Conservation (phyloP, 2,113 vertebrate species). For the Thinocorus orbignyianus region DNA sequence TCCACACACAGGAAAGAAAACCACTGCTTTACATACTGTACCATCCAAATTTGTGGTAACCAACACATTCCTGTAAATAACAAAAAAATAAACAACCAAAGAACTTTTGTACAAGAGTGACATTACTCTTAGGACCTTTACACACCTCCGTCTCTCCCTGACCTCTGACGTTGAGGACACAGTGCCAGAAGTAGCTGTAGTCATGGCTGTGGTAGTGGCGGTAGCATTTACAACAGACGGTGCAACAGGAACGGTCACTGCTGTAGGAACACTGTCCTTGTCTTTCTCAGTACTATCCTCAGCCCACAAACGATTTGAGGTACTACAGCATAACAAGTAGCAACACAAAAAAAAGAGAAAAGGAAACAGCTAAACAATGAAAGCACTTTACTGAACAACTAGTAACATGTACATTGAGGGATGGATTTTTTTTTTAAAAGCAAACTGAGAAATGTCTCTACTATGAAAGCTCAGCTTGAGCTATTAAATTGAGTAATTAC, state of each 20-base stretch:
- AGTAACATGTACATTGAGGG: slow-evolving; percentile 72
- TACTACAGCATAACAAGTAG: slow-evolving; percentile 77
- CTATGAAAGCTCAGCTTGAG: slow-evolving; percentile 54
- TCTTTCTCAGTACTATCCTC: slow-evolving; percentile 94
- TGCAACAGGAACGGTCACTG: slow-evolving; percentile 92
- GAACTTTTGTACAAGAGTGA: slow-evolving; percentile 38
- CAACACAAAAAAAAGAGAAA: slow-evolving; percentile 84
- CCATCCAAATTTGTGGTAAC: not conserved
- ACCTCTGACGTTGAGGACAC: slow-evolving; percentile 88
- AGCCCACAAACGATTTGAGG: slow-evolving; percentile 92
- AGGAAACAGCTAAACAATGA: slow-evolving; percentile 84
- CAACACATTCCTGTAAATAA: slow-evolving; percentile 45
- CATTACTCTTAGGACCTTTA: slow-evolving; percentile 70
- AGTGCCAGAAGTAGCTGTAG: slow-evolving; percentile 87
- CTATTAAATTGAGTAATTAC: slow-evolving; percentile 22
- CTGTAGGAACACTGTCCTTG: slow-evolving; percentile 91
- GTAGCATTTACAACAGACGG: slow-evolving; percentile 94
- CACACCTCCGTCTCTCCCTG: slow-evolving; percentile 96
- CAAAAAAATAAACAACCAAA: not conserved
- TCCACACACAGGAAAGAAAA: not conserved
- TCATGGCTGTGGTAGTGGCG: slow-evolving; percentile 87
- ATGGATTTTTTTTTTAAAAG: slow-evolving; percentile 68
- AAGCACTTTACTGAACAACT: slow-evolving; percentile 78
- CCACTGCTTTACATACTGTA: not conserved
- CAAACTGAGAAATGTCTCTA: slow-evolving; percentile 51